Base-by-base conservation (phyloP, 2,888 invertebrate species). In the Andrena dorsata region DNA sequence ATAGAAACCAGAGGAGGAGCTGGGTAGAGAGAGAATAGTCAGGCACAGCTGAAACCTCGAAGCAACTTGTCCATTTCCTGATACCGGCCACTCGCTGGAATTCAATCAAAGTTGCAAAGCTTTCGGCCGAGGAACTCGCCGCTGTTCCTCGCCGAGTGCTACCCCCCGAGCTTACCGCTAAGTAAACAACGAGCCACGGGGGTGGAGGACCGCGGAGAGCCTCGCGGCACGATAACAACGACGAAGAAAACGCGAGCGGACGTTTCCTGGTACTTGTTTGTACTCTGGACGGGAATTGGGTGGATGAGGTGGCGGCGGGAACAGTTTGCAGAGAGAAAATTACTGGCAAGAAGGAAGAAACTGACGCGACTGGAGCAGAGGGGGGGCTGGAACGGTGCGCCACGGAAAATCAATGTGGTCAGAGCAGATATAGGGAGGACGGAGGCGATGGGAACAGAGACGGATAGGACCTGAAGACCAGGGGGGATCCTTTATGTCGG, bases 31-130 rank as follows among this genome's bases (percentile, higher is more conserved):
- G 20, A 30, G 56, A 56, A 23, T 8, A 47, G 64, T 16, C 58
- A 35, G 30, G 23, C 23, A 30, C 20, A 47, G 41, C 64, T 16
- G 28, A 65, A 49, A 76, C 23, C 78, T 74, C 78, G 64, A 65
- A 63, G 86, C 82, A 90, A 90, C 87, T 89, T 90, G 90, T 84
- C 82, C 90, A 89, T 90, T 89, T 89, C 89, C 79, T 72, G 82
- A 85, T 84, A 80, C 81, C 73, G 71, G 32, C 75, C 72, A 76
- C 79, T 82, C 80, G 83, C 82, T 77, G 76, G 86, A 88, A 91
- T 91, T 91, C 91, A 88, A 91, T 91, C 90, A 91, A 91, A 91
- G 91, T 91, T 90, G 89, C 88, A 86, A 90, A 90, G 90, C 88
- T 91, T 86, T 87, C 82, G 81, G 65, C 80, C 79, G 84, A 74